Conservation (phyloP, 1,140 invertebrate genomes). For the Calosoma granatense region DNA sequence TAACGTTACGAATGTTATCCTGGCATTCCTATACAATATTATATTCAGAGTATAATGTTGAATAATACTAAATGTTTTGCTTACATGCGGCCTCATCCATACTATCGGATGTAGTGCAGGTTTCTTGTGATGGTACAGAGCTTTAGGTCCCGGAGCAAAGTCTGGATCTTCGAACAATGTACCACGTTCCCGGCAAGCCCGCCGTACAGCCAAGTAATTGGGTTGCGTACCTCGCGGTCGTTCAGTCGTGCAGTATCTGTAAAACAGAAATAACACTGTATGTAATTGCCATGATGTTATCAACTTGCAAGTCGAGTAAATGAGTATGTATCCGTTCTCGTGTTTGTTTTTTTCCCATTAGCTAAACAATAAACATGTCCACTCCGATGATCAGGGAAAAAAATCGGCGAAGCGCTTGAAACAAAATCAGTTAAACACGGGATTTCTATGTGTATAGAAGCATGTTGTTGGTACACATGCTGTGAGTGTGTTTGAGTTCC, state of each 20-base stretch:
- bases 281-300: not conserved
- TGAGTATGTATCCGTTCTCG: not conserved
- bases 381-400: not conserved
- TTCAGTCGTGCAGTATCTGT: conserved; percentile 49
- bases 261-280: conserved; percentile 21
- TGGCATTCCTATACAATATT: no score
- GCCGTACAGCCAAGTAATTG: conserved; percentile 42
- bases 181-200: conserved; percentile 45
- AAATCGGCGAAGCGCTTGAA: not conserved
- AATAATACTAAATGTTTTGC: conserved; percentile 21
- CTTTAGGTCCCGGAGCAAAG: conserved; percentile 45
- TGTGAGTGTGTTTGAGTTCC: no score
- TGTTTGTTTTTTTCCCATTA: not conserved
- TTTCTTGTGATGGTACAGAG: conserved; percentile 49
- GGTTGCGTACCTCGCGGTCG: conserved; percentile 34
- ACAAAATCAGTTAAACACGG: no score
- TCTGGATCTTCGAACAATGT: conserved; percentile 58
- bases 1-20: no score
- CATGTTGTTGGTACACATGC: no score
- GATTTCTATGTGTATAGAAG: no score
- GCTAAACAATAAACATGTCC: not conserved
- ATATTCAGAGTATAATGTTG: not conserved
- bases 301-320: not conserved
- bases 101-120: conserved; percentile 43
- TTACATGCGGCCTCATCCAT: conserved; percentile 52